Conservation (phyloP, 2,888 invertebrate genomes). For the Nematopogon swammerdamellus region DNA sequence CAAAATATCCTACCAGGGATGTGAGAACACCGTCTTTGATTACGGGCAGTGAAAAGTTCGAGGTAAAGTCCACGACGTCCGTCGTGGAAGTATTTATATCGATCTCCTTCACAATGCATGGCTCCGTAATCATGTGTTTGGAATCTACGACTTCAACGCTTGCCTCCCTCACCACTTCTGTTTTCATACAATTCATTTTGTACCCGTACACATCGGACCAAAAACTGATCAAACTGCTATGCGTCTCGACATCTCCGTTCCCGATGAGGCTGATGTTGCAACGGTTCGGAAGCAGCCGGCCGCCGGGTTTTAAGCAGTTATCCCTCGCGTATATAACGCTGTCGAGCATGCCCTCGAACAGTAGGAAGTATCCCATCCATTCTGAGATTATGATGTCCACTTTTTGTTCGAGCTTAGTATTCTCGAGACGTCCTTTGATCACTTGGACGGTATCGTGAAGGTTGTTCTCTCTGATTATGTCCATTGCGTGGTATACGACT, state of each 20-base stretch:
- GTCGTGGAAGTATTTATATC: slow-evolving; percentile 73
- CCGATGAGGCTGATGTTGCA: slow-evolving; percentile 82
- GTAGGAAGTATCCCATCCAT: slow-evolving; percentile 98
- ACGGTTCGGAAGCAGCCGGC: slow-evolving; percentile 77
- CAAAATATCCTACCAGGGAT: slow-evolving; percentile 88
- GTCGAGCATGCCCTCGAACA: slow-evolving; percentile 97
- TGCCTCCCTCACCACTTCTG: slow-evolving; percentile 75
- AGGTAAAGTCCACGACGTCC: slow-evolving; percentile 68
- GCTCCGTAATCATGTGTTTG: slow-evolving; percentile 63
- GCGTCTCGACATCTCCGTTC: slow-evolving; percentile 70
- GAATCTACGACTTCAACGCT: slow-evolving; percentile 47
- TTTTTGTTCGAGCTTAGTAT: slow-evolving; percentile 72
- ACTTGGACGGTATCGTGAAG: slow-evolving; percentile 70
- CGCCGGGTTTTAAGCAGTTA: slow-evolving; percentile 71
- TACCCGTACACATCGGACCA: slow-evolving; percentile 95
- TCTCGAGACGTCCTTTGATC: slow-evolving; percentile 84
- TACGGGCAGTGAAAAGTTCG: slow-evolving; percentile 65
- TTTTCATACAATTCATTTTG: slow-evolving; percentile 89
- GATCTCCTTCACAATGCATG: slow-evolving; percentile 64
- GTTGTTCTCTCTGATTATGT: slow-evolving; percentile 86
- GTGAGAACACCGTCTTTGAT: slow-evolving; percentile 67
- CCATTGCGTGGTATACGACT: slow-evolving; percentile 93
- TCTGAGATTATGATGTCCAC: slow-evolving; percentile 94
- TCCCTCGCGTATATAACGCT: slow-evolving; percentile 88
- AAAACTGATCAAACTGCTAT: slow-evolving; percentile 71